These are phyloP conservation scores for Tipula unca DNA, from an alignment of 2,888 invertebrate species.

Conservation along the genomic window DNA sequence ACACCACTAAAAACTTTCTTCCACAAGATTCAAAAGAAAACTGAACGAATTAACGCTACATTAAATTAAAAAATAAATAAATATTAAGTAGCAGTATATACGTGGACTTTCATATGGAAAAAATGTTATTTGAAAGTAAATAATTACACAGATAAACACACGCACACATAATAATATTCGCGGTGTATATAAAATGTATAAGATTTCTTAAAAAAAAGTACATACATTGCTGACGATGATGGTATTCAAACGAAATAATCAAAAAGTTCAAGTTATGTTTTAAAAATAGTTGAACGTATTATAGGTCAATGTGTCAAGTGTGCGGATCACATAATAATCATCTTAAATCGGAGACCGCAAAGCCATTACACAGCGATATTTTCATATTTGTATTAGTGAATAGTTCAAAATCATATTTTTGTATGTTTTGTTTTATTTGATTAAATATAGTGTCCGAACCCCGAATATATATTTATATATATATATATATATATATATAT, in stretches of 20 bases:
- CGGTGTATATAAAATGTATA: background rate
- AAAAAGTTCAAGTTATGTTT: background rate
- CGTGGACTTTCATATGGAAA: background rate
- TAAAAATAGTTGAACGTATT: background rate
- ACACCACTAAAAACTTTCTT: background rate
- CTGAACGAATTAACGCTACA: background rate
- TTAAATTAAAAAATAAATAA: background rate
- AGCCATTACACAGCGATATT: no score
- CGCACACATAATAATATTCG: background rate
- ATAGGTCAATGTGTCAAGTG: background rate
- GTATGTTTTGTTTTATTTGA: no score
- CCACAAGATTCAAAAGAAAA: background rate
- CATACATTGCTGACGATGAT: background rate
- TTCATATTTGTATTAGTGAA: no score
- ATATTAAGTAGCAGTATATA: background rate
- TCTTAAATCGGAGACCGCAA: no score
- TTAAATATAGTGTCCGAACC: no score
- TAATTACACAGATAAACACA: background rate
- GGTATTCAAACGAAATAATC: background rate
- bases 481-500: no score
- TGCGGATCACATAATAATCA: no score
- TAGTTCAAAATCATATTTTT: no score
- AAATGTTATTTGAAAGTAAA: background rate
- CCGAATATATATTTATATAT: no score
- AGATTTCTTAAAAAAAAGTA: background rate